Conservation (phyloP, 2,113 vertebrate genomes). For the Podarcis muralis region DNA sequence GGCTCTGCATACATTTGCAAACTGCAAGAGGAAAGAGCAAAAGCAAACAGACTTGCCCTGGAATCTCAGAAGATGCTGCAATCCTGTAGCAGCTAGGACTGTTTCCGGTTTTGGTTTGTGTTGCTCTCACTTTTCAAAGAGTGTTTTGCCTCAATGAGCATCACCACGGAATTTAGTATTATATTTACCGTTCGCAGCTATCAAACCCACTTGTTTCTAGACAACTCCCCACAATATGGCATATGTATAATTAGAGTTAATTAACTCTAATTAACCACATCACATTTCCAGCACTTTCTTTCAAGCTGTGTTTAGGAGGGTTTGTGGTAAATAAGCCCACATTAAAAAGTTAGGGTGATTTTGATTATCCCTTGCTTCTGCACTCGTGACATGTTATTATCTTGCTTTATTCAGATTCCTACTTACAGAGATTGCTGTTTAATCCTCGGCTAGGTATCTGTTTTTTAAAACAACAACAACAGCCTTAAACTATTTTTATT, state of each 20-base stretch:
- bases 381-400: background rate
- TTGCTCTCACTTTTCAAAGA: background rate
- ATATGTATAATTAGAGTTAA: constrained; percentile 63
- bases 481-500: background rate
- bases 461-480: background rate
- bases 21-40: accelerated
- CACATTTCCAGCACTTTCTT: constrained; percentile 52
- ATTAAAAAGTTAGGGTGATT: constrained; percentile 38
- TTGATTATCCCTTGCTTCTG: constrained; percentile 18
- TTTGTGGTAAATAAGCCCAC: constrained; percentile 51
- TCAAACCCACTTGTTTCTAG: constrained; percentile 60
- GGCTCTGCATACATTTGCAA: background rate
- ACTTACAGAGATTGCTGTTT: background rate
- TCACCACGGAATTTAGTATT: constrained; percentile 11
- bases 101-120: background rate
- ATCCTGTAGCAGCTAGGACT: background rate
- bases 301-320: constrained; percentile 48
- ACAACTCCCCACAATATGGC: constrained; percentile 63
- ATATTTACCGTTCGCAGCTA: constrained; percentile 49
- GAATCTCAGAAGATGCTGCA: accelerated
- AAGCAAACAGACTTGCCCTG: background rate
- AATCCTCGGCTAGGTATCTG: background rate
- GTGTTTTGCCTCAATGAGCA: constrained; percentile 21
- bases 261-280: constrained; percentile 62
- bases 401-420: background rate